phyloP scores from a whole-genome alignment of 2,888 invertebrate species.

The Hydraecia micacea region DNA sequence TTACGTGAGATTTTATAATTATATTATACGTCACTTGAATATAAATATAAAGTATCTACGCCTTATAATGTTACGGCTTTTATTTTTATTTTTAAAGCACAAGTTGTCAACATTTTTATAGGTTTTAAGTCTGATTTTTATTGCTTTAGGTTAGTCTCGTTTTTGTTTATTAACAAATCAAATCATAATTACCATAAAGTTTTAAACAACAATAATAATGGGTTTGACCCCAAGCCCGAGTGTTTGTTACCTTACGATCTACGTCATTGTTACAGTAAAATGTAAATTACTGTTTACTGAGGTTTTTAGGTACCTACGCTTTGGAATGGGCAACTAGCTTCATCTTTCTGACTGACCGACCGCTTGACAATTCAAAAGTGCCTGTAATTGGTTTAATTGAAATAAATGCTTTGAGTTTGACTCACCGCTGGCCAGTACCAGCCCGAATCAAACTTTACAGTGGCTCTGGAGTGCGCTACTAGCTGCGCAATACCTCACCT shows the following conservation, averaged over 20 bases:
- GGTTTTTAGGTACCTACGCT: no score
- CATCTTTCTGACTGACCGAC: no score
- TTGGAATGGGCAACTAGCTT: no score
- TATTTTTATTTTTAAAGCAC: neutral
- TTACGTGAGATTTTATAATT: no score
- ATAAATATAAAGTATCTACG: neutral
- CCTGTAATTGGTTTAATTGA: no score
- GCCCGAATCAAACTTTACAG: no score
- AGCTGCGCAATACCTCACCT: no score
- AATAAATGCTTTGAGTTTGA: no score
- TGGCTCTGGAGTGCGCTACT: no score
- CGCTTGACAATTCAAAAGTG: no score
- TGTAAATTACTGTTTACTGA: neutral
- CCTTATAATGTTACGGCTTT: neutral
- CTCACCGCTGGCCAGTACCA: no score
- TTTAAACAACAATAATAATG: neutral
- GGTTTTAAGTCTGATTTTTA: neutral
- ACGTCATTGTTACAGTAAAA: neutral
- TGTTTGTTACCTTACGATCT: neutral
- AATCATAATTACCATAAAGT: neutral
- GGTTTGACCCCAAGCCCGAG: neutral
- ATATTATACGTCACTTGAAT: neutral
- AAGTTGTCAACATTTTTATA: neutral
- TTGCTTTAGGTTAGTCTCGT: neutral
- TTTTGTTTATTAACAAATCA: neutral